Conservation (phyloP, 2,888 invertebrate genomes). For the Trissoscelio sp. region DNA sequence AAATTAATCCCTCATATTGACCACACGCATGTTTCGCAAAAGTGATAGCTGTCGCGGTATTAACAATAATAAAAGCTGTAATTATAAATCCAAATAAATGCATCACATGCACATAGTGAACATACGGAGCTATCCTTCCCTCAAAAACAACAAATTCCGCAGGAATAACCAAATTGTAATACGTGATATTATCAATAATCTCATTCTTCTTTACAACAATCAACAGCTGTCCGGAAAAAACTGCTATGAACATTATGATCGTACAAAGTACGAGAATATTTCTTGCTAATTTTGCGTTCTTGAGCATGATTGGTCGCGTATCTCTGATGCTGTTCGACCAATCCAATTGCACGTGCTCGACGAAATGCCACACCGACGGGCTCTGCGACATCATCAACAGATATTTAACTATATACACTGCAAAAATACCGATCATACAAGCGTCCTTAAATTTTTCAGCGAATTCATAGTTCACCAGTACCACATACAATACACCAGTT, state of each 20-base stretch:
- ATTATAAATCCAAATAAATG: neutral
- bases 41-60: constrained; percentile 8
- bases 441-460: neutral
- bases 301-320: constrained; percentile 7
- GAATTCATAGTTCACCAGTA: neutral
- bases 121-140: neutral
- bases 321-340: constrained; percentile 4
- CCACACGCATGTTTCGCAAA: constrained; percentile 10
- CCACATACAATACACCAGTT: neutral
- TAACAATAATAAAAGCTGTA: neutral
- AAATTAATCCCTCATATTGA: constrained; percentile 17
- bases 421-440: neutral
- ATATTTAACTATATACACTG: neutral
- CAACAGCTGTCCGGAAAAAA: neutral
- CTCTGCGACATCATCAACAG: neutral
- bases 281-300: neutral
- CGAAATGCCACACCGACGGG: too few relatives aligned
- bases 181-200: constrained; percentile 4
- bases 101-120: constrained; percentile 2
- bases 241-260: neutral
- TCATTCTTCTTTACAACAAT: neutral
- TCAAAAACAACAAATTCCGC: constrained; percentile 18
- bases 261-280: neutral
- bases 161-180: neutral
- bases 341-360: constrained; percentile 23